These are phyloP conservation scores for Sturnira hondurensis DNA, from an alignment of 2,113 vertebrate species.

Conservation along the genomic window DNA sequence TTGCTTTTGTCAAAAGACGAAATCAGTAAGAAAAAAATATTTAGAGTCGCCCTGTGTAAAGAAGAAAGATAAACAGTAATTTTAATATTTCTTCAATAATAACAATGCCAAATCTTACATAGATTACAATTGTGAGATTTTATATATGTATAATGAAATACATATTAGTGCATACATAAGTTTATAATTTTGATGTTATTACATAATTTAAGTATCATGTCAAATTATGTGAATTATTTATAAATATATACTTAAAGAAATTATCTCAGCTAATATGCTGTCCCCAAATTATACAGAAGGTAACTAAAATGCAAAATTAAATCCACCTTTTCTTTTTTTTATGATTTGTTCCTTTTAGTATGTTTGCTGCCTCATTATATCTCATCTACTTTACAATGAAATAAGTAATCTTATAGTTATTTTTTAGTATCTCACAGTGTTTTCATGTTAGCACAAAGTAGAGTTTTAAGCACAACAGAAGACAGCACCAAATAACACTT, in stretches of 20 bases:
- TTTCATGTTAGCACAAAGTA: not conserved
- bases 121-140: not conserved
- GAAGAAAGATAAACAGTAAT: not conserved
- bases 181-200: not conserved
- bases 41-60: not conserved
- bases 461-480: not conserved
- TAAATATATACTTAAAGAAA: not conserved
- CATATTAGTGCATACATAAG: not conserved
- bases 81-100: not conserved
- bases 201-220: not conserved
- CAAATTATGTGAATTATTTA: not conserved
- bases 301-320: conserved; percentile 41
- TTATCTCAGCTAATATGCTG: not conserved
- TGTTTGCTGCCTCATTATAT: conserved; percentile 29
- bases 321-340: not conserved
- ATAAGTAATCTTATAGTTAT: not conserved
- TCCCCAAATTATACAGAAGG: not conserved
- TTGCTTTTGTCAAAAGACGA: not conserved
- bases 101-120: not conserved
- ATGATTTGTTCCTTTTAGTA: not conserved
- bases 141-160: not conserved
- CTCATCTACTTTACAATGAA: conserved; percentile 32
- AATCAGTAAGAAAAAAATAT: not conserved
- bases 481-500: not conserved
- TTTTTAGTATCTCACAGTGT: not conserved